These are phyloP conservation scores for Pristiophorus japonicus DNA, from an alignment of 2,113 vertebrate species.

Conservation along the genomic window DNA sequence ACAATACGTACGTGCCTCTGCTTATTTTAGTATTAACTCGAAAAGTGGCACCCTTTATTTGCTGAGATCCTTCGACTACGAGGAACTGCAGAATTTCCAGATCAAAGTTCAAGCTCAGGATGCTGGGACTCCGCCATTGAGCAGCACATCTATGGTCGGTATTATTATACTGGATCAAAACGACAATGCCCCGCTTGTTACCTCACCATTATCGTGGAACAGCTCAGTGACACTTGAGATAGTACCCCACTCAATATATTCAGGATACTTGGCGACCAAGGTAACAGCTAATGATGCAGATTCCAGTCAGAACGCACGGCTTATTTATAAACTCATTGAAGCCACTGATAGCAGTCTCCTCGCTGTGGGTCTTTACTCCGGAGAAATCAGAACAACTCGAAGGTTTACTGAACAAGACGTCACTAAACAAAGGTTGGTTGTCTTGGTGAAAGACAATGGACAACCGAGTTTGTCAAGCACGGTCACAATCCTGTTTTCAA, in stretches of 20 bases:
- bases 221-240: slow-evolving; percentile 50
- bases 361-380: slow-evolving; percentile 51
- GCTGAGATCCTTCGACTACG: slow-evolving; percentile 50
- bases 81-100: slow-evolving; percentile 40
- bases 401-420: slow-evolving; percentile 51
- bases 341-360: slow-evolving; percentile 52
- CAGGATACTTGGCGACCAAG: slow-evolving; percentile 53
- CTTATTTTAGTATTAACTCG: slow-evolving; percentile 46
- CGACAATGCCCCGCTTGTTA: slow-evolving; percentile 52
- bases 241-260: slow-evolving; percentile 51
- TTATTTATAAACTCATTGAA: slow-evolving; percentile 54
- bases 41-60: slow-evolving; percentile 46
- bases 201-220: slow-evolving; percentile 51
- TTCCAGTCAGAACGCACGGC: slow-evolving; percentile 53
- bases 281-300: slow-evolving; percentile 53
- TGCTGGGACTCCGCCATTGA: slow-evolving; percentile 50
- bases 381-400: slow-evolving; percentile 57
- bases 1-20: not conserved
- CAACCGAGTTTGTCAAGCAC: slow-evolving; percentile 61
- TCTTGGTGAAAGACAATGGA: slow-evolving; percentile 64
- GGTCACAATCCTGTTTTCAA: slow-evolving; percentile 61
- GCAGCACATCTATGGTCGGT: slow-evolving; percentile 54
- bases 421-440: slow-evolving; percentile 54
- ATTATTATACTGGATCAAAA: slow-evolving; percentile 57
- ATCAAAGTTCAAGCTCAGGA: slow-evolving; percentile 60